A percentile compares a stretch with the other conserved stretches of the same genome.
These are phyloP conservation scores for Halocaridina rubra DNA, from an alignment of 2,888 invertebrate species.

Conservation along the genomic window DNA sequence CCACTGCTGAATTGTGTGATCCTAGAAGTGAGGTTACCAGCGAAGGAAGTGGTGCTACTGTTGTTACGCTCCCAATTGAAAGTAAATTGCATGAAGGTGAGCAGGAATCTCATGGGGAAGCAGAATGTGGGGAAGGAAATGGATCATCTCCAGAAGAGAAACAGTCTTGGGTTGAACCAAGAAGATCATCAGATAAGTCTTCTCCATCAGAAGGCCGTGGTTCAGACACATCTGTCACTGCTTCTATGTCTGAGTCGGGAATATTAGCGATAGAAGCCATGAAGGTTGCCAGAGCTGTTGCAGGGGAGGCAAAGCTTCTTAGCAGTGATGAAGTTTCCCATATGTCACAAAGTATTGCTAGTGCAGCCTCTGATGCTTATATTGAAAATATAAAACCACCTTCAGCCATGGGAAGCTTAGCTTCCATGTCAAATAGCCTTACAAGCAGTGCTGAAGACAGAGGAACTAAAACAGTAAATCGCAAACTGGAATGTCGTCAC, in stretches of 20 bases:
- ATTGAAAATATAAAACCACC: slow-evolving; percentile 61
- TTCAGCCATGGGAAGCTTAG: slow-evolving; percentile 61
- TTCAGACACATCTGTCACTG: slow-evolving; percentile 60
- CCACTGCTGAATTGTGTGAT: slow-evolving; percentile 39
- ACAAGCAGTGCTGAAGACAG: slow-evolving; percentile 57
- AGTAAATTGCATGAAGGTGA: background rate
- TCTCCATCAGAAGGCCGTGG: slow-evolving; percentile 45
- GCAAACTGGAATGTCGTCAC: slow-evolving; percentile 61
- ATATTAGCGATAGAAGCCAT: slow-evolving; percentile 59
- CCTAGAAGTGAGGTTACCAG: slow-evolving; percentile 43
- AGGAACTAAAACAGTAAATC: slow-evolving; percentile 20
- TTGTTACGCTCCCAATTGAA: background rate
- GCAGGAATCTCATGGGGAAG: slow-evolving; percentile 22
- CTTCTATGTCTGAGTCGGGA: slow-evolving; percentile 60
- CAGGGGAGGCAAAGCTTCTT: slow-evolving; percentile 38
- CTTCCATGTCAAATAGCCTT: slow-evolving; percentile 56
- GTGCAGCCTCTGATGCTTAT: slow-evolving; percentile 43
- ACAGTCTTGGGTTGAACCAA: slow-evolving; percentile 43
- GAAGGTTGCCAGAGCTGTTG: slow-evolving; percentile 60
- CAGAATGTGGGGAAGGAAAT: slow-evolving; percentile 30
- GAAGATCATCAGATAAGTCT: slow-evolving; percentile 42
- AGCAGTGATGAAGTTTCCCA: slow-evolving; percentile 62
- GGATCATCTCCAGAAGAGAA: slow-evolving; percentile 48
- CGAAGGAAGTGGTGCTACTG: slow-evolving; percentile 44
- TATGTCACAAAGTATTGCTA: slow-evolving; percentile 57